phyloP scores from a whole-genome alignment of 1,140 invertebrate genomes.

The Antheraea mylitta region DNA sequence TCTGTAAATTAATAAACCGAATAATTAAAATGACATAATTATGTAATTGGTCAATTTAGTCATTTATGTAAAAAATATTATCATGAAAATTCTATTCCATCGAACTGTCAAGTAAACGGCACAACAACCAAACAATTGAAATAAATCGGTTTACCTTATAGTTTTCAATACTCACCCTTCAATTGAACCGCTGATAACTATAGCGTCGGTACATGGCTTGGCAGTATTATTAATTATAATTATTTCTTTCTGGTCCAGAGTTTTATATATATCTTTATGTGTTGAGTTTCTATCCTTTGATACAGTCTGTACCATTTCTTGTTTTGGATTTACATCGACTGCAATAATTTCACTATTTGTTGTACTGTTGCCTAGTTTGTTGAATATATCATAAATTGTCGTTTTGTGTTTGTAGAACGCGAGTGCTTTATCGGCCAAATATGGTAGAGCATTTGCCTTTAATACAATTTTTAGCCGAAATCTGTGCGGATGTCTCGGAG shows the following conservation, averaged over 20 bases:
- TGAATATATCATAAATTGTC: conserved; percentile 20
- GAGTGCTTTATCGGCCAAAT: conserved; percentile 30
- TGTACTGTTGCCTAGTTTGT: not conserved
- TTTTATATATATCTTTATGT: not conserved
- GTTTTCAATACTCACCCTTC: not conserved
- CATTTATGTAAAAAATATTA: too few relatives aligned
- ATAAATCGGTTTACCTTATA: not conserved
- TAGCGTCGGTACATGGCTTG: not conserved
- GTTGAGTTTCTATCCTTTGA: not conserved
- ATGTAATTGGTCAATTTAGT: too few relatives aligned
- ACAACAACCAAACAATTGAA: not conserved
- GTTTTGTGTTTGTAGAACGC: conserved; percentile 34
- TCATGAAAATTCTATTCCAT: too few relatives aligned
- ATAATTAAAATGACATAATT: too few relatives aligned
- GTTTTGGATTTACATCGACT: not conserved
- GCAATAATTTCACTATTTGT: not conserved
- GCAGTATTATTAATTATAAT: not conserved
- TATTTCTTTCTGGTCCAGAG: not conserved
- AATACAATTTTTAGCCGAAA: conserved; percentile 55
- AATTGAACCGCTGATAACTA: not conserved
- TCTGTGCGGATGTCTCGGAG: conserved; percentile 56
- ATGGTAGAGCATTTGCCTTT: conserved; percentile 33
- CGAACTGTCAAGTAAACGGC: too few relatives aligned
- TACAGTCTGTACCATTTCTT: not conserved
- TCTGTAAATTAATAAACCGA: not conserved